phyloP scores from a whole-genome alignment of 2,888 invertebrate genomes.

The Spisula subtruncata region DNA sequence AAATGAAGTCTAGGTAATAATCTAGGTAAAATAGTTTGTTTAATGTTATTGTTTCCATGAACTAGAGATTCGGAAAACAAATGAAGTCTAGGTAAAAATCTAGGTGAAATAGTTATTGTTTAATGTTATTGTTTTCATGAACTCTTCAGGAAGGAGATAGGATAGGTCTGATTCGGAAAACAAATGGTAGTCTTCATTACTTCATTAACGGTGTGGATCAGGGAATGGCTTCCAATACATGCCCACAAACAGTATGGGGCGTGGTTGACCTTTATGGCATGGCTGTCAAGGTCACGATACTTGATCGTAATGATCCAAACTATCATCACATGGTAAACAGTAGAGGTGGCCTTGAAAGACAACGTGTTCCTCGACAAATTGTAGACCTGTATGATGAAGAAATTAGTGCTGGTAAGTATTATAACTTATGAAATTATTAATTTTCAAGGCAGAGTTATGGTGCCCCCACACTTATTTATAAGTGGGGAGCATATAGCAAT shows the following conservation, averaged over 20 bases:
- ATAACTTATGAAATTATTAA: too few species aligned
- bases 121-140: background rate
- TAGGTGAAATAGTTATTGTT: background rate
- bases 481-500: too few species aligned
- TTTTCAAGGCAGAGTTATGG: too few species aligned
- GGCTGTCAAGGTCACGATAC: conserved; percentile 87
- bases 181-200: conserved; percentile 95
- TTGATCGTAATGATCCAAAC: conserved; percentile 82
- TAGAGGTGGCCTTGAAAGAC: conserved; percentile 70
- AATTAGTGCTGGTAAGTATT: conserved; percentile 69
- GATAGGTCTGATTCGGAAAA: conserved; percentile 96
- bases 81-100: too few species aligned
- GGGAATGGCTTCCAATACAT: conserved; percentile 95
- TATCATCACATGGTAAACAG: conserved; percentile 76
- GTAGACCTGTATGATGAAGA: conserved; percentile 81
- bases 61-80: too few species aligned
- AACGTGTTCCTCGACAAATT: conserved; percentile 79
- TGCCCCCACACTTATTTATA: too few species aligned
- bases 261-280: conserved; percentile 96
- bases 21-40: too few species aligned
- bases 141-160: conserved; percentile 93
- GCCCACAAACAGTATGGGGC: conserved; percentile 95
- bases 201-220: conserved; percentile 95
- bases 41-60: too few species aligned
- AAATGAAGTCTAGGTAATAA: too few species aligned